These are phyloP conservation scores for Triops cancriformis DNA, from an alignment of 1,140 invertebrate genomes.

Conservation along the genomic window DNA sequence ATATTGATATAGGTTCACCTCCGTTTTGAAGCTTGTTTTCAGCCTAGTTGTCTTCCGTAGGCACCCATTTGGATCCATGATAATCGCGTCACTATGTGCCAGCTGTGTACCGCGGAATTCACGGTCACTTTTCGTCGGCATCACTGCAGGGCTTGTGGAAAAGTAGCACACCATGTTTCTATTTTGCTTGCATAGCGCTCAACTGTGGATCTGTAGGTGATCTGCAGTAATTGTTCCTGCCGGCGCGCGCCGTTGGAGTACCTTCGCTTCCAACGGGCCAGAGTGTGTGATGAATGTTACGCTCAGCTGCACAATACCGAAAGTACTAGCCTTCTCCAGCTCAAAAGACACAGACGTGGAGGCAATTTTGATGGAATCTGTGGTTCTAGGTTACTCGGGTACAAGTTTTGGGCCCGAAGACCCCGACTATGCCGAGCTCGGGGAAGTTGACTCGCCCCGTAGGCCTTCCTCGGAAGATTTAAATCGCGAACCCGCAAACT, in stretches of 20 bases:
- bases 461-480: conserved; percentile 12
- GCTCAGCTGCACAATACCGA: conserved; percentile 42
- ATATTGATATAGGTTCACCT: no score
- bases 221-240: conserved; percentile 60
- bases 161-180: conserved; percentile 43
- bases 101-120: conserved; percentile 60
- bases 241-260: conserved; percentile 58
- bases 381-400: conserved; percentile 10
- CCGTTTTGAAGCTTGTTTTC: background rate
- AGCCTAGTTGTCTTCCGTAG: conserved; percentile 34
- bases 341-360: background rate
- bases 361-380: no score
- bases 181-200: conserved; percentile 18
- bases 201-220: conserved; percentile 44
- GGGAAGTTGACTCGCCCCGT: background rate
- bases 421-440: background rate
- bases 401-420: background rate
- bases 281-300: conserved; percentile 54
- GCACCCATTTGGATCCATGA: conserved; percentile 61
- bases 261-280: conserved; percentile 46
- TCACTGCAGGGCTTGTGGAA: conserved; percentile 66
- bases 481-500: conserved; percentile 17
- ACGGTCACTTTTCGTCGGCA: conserved; percentile 63
- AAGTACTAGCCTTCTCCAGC: conserved; percentile 17
- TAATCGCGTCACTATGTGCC: conserved; percentile 60